These are phyloP conservation scores for Ophion ellenae DNA, from an alignment of 2,888 invertebrate genomes.

Conservation along the genomic window DNA sequence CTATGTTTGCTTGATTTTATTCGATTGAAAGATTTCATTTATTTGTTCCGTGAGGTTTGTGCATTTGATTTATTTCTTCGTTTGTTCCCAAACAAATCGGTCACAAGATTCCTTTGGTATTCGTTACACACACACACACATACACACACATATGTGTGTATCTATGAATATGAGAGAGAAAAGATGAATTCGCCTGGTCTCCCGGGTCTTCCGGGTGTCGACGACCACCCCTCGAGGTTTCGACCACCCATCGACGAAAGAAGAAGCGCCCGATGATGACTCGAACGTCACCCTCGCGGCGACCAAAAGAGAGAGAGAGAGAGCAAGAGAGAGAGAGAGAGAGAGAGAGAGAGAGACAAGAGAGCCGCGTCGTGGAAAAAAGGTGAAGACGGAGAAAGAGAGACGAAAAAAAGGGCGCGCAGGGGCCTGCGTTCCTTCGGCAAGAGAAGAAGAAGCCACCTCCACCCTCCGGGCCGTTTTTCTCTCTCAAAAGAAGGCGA, in stretches of 20 bases:
- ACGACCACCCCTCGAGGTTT: conserved; percentile 62
- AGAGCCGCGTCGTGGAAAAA: not conserved
- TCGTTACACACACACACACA: too few relatives aligned
- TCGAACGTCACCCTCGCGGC: conserved; percentile 48
- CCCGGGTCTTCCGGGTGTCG: conserved; percentile 30
- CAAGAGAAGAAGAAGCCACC: conserved; percentile 62
- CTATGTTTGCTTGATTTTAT: not conserved
- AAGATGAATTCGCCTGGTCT: conserved; percentile 16
- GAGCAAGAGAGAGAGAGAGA: conserved; percentile 46
- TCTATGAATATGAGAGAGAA: not conserved
- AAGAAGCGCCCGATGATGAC: conserved; percentile 43
- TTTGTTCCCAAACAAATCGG: not conserved
- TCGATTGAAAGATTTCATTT: not conserved
- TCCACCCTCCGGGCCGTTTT: conserved; percentile 57
- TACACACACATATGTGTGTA: too few relatives aligned
- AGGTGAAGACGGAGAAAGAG: conserved; percentile 13
- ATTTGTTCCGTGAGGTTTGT: not conserved
- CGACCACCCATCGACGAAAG: conserved; percentile 54
- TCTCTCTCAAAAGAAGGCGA: conserved; percentile 38
- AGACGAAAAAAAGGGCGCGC: conserved; percentile 22
- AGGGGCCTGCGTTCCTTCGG: conserved; percentile 18
- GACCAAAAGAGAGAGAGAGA: conserved; percentile 46
- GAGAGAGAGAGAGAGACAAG: conserved; percentile 21
- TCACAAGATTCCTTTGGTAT: not conserved
- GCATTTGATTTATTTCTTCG: not conserved